Percentiles rank a stretch among this genome's conserved stretches.
These are phyloP conservation scores for Leucosticte australis DNA, from an alignment of 2,113 vertebrate species.

Conservation along the genomic window DNA sequence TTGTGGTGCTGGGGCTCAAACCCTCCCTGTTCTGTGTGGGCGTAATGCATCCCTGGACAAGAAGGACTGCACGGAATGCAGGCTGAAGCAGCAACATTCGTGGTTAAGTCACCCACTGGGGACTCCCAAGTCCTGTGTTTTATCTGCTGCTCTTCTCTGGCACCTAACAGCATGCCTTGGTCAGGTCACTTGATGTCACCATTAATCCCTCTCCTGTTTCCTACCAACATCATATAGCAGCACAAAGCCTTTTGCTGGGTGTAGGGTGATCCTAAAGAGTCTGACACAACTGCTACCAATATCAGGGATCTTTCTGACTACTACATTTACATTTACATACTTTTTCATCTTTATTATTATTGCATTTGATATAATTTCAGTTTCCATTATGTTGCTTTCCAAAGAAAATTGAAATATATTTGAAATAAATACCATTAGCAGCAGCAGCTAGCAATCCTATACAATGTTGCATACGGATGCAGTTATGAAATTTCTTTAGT, in stretches of 20 bases:
- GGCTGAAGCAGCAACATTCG: neutral
- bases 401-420: constrained; percentile 20
- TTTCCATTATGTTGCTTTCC: constrained; percentile 23
- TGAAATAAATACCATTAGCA: neutral
- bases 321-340: neutral
- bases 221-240: neutral
- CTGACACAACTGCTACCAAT: neutral
- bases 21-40: neutral
- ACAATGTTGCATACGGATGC: constrained; percentile 42
- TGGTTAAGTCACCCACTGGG: neutral
- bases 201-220: neutral
- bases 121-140: neutral
- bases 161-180: neutral
- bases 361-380: neutral
- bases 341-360: neutral
- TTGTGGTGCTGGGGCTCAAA: neutral
- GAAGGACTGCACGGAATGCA: neutral
- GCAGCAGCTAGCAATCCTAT: neutral
- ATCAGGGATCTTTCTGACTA: neutral
- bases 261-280: neutral
- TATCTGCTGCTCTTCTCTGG: neutral
- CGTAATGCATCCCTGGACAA: too few species aligned
- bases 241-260: neutral
- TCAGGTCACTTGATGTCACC: neutral
- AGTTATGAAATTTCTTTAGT: constrained; percentile 70